These are phyloP conservation scores for Drosophila cardini DNA, from an alignment of 1,140 invertebrate genomes.

Conservation along the genomic window DNA sequence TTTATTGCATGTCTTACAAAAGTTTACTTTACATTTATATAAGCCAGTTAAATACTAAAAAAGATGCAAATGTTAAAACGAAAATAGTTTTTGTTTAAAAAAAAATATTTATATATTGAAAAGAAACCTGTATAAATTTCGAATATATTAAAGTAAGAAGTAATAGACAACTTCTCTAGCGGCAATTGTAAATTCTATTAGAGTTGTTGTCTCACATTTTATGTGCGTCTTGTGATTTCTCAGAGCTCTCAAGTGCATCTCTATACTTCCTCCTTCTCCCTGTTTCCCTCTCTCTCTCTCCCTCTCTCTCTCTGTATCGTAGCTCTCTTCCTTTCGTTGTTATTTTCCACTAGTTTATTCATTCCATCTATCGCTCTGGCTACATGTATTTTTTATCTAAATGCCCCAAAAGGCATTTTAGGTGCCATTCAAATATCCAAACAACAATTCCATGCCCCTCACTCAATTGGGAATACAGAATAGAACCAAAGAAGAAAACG, in stretches of 20 bases:
- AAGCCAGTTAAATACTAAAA: too few species aligned
- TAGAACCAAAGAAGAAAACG: not conserved
- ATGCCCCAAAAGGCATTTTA: constrained; percentile 76
- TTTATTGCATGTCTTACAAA: too few species aligned
- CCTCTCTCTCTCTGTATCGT: constrained; percentile 26
- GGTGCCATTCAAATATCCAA: constrained; percentile 36
- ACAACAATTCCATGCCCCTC: constrained; percentile 31
- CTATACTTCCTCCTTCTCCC: constrained; percentile 6
- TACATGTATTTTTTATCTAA: constrained; percentile 78
- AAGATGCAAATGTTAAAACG: not conserved
- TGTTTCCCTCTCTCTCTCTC: not conserved
- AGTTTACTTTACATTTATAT: too few species aligned
- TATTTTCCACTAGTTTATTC: constrained; percentile 37
- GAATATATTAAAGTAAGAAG: constrained; percentile 24
- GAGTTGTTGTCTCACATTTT: constrained; percentile 62
- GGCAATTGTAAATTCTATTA: constrained; percentile 66
- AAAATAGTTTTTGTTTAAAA: constrained; percentile 32
- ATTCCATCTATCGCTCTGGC: constrained; percentile 48
- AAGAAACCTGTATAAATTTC: not conserved
- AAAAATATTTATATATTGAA: constrained; percentile 32
- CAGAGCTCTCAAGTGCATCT: constrained; percentile 64
- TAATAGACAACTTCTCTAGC: constrained; percentile 25
- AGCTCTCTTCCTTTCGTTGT: constrained; percentile 12
- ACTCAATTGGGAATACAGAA: not conserved
- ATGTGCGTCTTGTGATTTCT: constrained; percentile 71